A percentile compares a stretch with the other conserved stretches of the same genome.
Conservation (phyloP, 1,140 invertebrate genomes). For the Mamestra configurata region DNA sequence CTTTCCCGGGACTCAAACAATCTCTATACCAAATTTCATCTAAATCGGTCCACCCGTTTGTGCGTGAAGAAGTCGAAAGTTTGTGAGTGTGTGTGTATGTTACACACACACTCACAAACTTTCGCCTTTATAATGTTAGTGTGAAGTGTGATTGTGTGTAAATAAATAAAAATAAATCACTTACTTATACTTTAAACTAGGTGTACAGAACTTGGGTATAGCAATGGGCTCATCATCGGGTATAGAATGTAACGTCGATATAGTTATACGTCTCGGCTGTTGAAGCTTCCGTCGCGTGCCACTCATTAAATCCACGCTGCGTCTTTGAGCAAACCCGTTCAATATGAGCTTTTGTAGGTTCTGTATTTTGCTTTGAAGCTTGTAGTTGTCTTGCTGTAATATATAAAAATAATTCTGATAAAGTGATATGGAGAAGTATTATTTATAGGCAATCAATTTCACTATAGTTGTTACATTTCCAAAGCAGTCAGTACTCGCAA, state of each 20-base stretch:
- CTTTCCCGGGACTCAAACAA: too few species aligned
- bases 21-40: too few species aligned
- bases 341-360: constrained; percentile 75
- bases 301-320: constrained; percentile 62
- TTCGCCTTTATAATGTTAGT: too few species aligned
- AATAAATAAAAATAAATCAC: constrained; percentile 51
- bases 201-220: constrained; percentile 75
- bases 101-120: too few species aligned
- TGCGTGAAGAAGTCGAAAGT: too few species aligned
- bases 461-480: too few species aligned
- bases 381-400: constrained; percentile 81
- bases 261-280: constrained; percentile 73
- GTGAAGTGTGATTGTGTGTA: too few species aligned
- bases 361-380: constrained; percentile 78
- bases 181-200: constrained; percentile 81
- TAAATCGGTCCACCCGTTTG: too few species aligned
- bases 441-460: too few species aligned
- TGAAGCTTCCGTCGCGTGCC: constrained; percentile 69
- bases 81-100: too few species aligned
- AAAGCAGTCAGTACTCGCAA: too few species aligned
- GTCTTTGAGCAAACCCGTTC: constrained; percentile 74
- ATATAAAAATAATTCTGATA: constrained; percentile 45
- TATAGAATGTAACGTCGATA: constrained; percentile 73
- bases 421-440: background rate
- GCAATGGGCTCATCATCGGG: constrained; percentile 65